Base-by-base conservation (phyloP, 2,888 invertebrate species). In the Spatulosminthurus flaviceps region DNA sequence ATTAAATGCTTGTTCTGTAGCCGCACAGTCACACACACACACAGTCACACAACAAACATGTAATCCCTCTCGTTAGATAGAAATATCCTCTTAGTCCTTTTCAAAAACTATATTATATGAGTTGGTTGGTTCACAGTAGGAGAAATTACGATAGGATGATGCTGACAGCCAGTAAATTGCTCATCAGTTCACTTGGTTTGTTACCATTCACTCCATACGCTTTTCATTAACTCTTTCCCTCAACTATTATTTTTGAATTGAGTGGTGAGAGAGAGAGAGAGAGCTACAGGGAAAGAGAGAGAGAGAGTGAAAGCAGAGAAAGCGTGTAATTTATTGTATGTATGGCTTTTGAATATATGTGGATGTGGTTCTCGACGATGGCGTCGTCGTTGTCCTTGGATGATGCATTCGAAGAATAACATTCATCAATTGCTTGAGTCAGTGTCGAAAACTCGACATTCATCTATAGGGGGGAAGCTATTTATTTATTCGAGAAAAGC, bases 381-480 rank as follows among this genome's bases (percentile, higher is more conserved):
- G 64, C 64, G 64, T 64, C 64, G 64, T 64, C 64, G 64, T 64
- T 64, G 64, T 64, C 64, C 64, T 64, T 64, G 64, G 64, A 64
- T 64, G 64, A 64, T 60, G 43, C 60, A 60, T 60, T 51, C 60
- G 26, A 73, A 51, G 73, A 73, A 51, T 73, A 73, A 73, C 73
- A 73, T 73, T 73, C 61, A 73, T 73, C 73, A 73, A 73, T 60
- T 73, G 29, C 24, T 73, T 60, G 60, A 60, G 60, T 28, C 73
- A 29, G 43, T 60, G 28, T 73, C 60, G 73, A 73, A 60, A 51
- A 73, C 60, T 69, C 28, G 69, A 26, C 51, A 73, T 60, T 73
- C 24, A 60, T 60, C 43, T 29, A 60, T 24, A 73, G 34, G 41
- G 34, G 41, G 34, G 41, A 70, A 41, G 70, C 28, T 70, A 70